phyloP scores from a whole-genome alignment of 2,797 vertebrate species.

The Muscicapa striata region DNA sequence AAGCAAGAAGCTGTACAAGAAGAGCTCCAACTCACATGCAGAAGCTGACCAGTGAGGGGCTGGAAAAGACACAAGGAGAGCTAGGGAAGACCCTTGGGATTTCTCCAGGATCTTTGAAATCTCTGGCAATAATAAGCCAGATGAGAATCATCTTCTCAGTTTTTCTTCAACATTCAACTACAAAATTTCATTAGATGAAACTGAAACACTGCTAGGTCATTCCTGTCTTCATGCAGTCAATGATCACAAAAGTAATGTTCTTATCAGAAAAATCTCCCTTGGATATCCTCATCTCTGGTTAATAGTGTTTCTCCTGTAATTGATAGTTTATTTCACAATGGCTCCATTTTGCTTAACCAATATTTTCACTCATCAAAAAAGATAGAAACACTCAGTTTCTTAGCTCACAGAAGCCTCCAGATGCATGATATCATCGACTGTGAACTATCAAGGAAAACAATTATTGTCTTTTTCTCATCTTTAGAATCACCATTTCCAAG shows the following conservation, averaged over 20 bases:
- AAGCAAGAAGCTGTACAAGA: not conserved
- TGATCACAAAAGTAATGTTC: not conserved
- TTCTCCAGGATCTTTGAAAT: not conserved
- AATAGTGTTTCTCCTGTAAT: not conserved
- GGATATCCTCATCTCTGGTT: not conserved
- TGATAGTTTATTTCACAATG: not conserved
- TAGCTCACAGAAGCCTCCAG: not conserved
- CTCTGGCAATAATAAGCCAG: not conserved
- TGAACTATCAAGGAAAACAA: not conserved
- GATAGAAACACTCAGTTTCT: not conserved
- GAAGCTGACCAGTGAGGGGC: not conserved
- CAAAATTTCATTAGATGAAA: not conserved
- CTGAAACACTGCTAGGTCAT: conserved; percentile 26
- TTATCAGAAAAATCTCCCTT: not conserved
- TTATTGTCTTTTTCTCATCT: not conserved
- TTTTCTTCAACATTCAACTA: not conserved
- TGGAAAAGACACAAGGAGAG: not conserved
- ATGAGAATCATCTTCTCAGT: not conserved
- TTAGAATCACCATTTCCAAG: not conserved
- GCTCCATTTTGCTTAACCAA: not conserved
- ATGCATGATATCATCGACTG: not conserved
- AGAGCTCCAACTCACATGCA: not conserved
- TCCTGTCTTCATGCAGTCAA: not conserved
- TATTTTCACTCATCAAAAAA: not conserved
- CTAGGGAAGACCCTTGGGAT: not conserved